Percentiles rank a stretch among this genome's conserved stretches.
Conservation (phyloP, 2,888 invertebrate genomes). For the Parnassius orleans region DNA sequence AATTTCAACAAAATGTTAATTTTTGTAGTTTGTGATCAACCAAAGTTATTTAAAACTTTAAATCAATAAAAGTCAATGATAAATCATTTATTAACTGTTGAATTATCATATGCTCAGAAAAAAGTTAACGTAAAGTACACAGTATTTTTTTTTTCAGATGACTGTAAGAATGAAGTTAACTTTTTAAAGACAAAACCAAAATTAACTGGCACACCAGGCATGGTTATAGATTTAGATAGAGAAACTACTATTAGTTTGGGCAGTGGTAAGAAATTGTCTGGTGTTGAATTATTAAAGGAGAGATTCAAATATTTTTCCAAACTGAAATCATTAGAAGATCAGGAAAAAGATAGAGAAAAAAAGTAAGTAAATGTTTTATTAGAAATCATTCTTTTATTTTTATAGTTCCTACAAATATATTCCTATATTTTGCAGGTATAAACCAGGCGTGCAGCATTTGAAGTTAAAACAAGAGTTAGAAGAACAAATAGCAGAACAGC, state of each 20-base stretch:
- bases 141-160: conserved; percentile 13
- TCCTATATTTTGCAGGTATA: conserved; percentile 50
- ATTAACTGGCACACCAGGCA: conserved; percentile 76
- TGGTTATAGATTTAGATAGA: conserved; percentile 62
- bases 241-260: conserved; percentile 35
- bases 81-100: no score
- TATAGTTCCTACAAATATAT: neutral
- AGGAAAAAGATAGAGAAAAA: conserved; percentile 78
- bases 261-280: conserved; percentile 65
- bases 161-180: conserved; percentile 42
- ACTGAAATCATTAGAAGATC: conserved; percentile 72
- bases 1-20: no score
- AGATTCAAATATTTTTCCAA: conserved; percentile 86
- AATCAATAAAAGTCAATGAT: no score
- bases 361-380: conserved; percentile 58
- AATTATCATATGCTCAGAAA: no score
- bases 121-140: no score
- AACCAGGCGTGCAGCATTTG: conserved; percentile 87
- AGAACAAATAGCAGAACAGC: conserved; percentile 85
- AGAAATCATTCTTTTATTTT: conserved; percentile 4
- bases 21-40: no score
- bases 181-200: conserved; percentile 58
- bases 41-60: no score
- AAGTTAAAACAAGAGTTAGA: conserved; percentile 86
- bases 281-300: conserved; percentile 85